Evolutionary conservation across 2,797 vertebrate species (phyloP), one percentile per base, ranked within the genome.

Genomic region (Channa striata): DNA sequence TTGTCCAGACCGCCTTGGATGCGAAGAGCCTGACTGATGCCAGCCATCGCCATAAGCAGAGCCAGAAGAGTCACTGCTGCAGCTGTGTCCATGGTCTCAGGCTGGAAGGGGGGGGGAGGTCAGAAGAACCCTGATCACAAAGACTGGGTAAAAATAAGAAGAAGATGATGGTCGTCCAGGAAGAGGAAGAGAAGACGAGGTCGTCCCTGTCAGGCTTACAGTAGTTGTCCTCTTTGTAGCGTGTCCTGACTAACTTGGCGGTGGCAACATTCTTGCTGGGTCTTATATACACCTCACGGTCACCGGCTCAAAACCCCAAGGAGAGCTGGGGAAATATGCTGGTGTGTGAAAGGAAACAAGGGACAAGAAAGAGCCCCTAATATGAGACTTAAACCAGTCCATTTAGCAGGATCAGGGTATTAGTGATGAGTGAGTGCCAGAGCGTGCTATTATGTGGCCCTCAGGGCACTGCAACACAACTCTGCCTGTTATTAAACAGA

Each of bases 401-500:
- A 90, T 92, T 93, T 92, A 89, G 80, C 30, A 49, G 72, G 81
- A 83, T 85, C 78, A 86, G 77, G 64, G 66, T 78, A 91, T 90
- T 88, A 86, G 81, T 77, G 78, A 81, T 65, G 87, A 85, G 78
- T 57, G 56, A 72, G 74, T 59, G 21, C 76, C 68, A 30, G 44
- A 71, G 77, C 73, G 71, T 50, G n/a, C 88, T 82, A 87, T 93
- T 89, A 91, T 72, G 72, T 72, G 70, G 73, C 78, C 90, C 87
- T 83, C 14, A 73, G 85, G 87, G 85, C 62, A 10, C 49, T 21
- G 68, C 72, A 60, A 52, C 73, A 73, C 79, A 81, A 76, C 62
- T 79, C 80, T 56, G 42, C 14, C 73, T 63, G 76, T 91, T 90
- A 93, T 91, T 91, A 92, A 93, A 90, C 76, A 83, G 75, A 93